phyloP scores from a whole-genome alignment of 2,113 vertebrate species.

The Mormoops blainvillei region DNA sequence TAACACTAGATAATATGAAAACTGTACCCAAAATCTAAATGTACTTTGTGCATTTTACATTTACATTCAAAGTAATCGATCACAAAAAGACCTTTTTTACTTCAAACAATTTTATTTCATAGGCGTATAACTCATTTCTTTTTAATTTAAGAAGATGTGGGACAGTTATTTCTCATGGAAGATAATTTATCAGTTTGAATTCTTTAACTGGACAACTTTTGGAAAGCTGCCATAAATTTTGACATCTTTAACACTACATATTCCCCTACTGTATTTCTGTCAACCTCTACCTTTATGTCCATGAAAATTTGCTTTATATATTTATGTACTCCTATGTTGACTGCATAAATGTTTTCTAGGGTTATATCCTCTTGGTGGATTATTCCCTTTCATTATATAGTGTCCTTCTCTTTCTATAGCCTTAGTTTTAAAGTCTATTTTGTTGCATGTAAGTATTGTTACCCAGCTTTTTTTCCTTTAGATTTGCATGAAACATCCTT shows the following conservation, averaged over 20 bases:
- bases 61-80: neutral
- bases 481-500: too few species aligned
- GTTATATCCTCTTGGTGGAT: too few species aligned
- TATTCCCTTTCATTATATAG: too few species aligned
- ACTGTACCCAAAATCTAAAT: neutral
- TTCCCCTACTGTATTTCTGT: too few species aligned
- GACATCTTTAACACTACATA: neutral
- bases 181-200: neutral
- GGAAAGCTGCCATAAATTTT: neutral
- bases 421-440: too few species aligned
- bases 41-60: neutral
- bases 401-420: too few species aligned
- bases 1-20: neutral
- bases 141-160: neutral
- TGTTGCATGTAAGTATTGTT: too few species aligned
- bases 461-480: too few species aligned
- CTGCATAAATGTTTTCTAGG: too few species aligned
- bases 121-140: neutral
- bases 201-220: neutral
- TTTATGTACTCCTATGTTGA: too few species aligned
- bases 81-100: neutral
- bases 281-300: too few species aligned
- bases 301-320: too few species aligned
- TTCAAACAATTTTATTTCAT: neutral
- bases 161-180: conserved; percentile 5